Evolutionary conservation across 2,888 invertebrate species (phyloP).

Genomic region (Heliconius cydno): DNA sequence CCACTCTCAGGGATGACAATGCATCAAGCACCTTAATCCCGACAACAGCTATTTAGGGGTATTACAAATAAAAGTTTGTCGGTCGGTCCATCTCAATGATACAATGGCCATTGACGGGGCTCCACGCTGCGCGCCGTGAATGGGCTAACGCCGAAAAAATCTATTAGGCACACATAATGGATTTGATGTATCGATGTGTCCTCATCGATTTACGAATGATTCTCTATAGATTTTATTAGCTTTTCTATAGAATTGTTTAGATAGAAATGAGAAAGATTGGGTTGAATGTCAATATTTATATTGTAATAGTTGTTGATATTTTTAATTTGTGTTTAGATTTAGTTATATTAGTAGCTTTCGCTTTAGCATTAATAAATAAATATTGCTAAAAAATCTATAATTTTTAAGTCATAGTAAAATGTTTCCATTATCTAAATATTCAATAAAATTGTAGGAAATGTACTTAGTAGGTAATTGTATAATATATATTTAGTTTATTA

Average conservation of each 20-base stretch:
- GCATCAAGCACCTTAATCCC: constrained; percentile 75
- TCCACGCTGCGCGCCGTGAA: constrained; percentile 79
- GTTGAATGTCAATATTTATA: background rate
- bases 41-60: constrained; percentile 80
- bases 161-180: constrained; percentile 81
- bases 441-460: constrained; percentile 28
- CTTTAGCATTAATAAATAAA: no score
- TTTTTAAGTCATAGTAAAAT: background rate
- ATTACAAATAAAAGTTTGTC: constrained; percentile 82
- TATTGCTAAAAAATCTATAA: background rate
- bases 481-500: constrained; percentile 56
- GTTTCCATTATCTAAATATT: background rate
- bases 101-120: constrained; percentile 80
- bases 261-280: constrained; percentile 45
- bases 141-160: constrained; percentile 78
- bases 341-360: no score
- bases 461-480: constrained; percentile 30
- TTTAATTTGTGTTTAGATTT: background rate
- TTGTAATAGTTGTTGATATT: background rate
- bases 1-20: constrained; percentile 71
- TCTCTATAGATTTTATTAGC: constrained; percentile 47
- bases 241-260: constrained; percentile 29
- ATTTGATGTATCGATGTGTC: constrained; percentile 64
- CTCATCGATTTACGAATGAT: constrained; percentile 59
- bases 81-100: constrained; percentile 64